Percentiles rank a stretch among this genome's conserved stretches.
These are phyloP conservation scores for Carlito syrichta DNA, from an alignment of 2,113 vertebrate species.

Conservation along the genomic window DNA sequence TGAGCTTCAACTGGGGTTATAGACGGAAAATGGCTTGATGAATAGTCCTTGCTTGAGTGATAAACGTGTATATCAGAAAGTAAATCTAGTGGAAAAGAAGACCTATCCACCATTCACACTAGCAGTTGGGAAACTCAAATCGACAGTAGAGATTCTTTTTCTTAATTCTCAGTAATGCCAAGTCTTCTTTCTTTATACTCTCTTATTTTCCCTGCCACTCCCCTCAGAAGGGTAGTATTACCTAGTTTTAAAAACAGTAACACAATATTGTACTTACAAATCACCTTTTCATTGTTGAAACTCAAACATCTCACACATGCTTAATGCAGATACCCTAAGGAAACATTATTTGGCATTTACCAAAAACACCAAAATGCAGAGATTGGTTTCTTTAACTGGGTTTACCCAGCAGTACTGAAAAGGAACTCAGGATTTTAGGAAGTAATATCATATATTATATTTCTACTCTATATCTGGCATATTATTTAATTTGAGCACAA, in stretches of 20 bases:
- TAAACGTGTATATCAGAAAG: constrained; percentile 89
- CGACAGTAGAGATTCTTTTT: constrained; percentile 74
- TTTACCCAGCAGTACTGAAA: neutral
- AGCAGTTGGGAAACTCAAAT: constrained; percentile 66
- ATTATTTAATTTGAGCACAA: neutral
- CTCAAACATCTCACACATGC: neutral
- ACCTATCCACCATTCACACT: constrained; percentile 82
- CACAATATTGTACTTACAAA: neutral
- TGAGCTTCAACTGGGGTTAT: constrained; percentile 81
- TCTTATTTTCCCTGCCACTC: neutral
- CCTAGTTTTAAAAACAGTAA: neutral
- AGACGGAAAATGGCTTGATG: constrained; percentile 79
- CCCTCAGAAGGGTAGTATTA: neutral
- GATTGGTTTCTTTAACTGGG: neutral
- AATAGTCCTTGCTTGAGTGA: constrained; percentile 85
- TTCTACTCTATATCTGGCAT: neutral
- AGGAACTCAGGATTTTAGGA: neutral
- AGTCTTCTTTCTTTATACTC: constrained; percentile 24
- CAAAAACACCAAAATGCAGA: neutral
- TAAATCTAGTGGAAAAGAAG: constrained; percentile 88
- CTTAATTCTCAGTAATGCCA: constrained; percentile 69
- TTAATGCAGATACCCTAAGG: neutral
- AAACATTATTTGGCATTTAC: neutral
- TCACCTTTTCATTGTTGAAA: constrained; percentile 34
- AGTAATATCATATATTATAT: neutral